These are phyloP conservation scores for Aptenodytes forsteri DNA, from an alignment of 2,113 vertebrate genomes.

Conservation along the genomic window DNA sequence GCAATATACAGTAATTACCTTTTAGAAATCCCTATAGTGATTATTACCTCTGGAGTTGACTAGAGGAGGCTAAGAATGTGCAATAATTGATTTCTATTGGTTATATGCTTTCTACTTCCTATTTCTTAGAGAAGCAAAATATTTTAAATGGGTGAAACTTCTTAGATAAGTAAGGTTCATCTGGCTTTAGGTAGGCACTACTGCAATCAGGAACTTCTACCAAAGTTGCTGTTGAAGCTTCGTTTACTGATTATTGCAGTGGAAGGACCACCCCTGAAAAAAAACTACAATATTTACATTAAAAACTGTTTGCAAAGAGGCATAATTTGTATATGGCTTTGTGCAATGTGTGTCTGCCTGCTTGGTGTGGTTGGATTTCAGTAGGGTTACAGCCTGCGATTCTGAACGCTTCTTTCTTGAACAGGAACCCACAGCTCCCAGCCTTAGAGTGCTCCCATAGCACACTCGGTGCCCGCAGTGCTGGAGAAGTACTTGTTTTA, in stretches of 20 bases:
- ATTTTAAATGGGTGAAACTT: slow-evolving; percentile 55
- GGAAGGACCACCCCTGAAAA: neutral
- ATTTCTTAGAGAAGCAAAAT: slow-evolving; percentile 24
- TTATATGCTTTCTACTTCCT: slow-evolving; percentile 54
- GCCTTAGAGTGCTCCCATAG: neutral
- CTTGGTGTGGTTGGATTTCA: neutral
- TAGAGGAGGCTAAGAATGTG: slow-evolving; percentile 62
- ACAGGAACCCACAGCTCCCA: neutral
- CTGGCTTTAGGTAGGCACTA: slow-evolving; percentile 10
- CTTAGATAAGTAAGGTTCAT: slow-evolving; percentile 24
- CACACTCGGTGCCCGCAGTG: rapidly evolving
- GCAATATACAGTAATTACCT: slow-evolving; percentile 76
- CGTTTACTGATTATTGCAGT: neutral
- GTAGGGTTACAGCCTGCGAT: neutral
- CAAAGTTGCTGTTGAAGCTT: neutral
- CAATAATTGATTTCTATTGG: slow-evolving; percentile 70
- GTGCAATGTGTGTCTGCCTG: neutral
- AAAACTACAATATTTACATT: neutral
- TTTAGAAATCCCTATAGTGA: slow-evolving; percentile 73
- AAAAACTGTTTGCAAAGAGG: neutral
- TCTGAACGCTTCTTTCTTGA: neutral
- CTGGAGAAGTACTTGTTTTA: neutral
- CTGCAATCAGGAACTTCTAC: neutral
- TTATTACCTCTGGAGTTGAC: slow-evolving; percentile 68
- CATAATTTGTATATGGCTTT: neutral